These are phyloP conservation scores for Thalassophryne amazonica DNA, from an alignment of 2,797 vertebrate species.

Conservation along the genomic window DNA sequence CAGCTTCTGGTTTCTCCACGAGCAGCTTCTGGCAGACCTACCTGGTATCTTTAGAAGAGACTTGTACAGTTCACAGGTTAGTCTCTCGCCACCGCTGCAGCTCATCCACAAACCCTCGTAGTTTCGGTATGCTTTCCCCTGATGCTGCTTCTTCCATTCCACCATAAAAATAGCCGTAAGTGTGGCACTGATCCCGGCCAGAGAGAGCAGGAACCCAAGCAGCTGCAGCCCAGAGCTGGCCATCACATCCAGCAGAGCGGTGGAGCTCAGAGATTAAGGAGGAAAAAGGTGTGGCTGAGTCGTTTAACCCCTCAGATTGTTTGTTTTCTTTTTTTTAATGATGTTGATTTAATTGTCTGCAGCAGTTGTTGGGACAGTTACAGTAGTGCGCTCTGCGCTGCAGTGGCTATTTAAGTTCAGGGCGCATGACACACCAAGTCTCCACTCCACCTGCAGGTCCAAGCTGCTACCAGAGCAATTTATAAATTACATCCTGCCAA, in stretches of 20 bases:
- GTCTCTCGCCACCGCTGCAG: slow-evolving; percentile 36
- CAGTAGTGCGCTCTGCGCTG: background rate
- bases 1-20: slow-evolving; percentile 3
- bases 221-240: slow-evolving; percentile 86
- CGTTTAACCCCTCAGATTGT: background rate
- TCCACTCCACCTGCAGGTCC: slow-evolving; percentile 16
- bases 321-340: no score
- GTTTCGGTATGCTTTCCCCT: slow-evolving; percentile 14
- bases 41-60: slow-evolving; percentile 56
- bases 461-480: background rate
- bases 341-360: background rate
- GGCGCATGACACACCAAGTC: slow-evolving; percentile 30
- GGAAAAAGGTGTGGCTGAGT: background rate
- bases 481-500: no score
- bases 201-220: slow-evolving; percentile 82
- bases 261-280: background rate
- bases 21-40: slow-evolving; percentile 28
- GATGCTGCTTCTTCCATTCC: slow-evolving; percentile 58
- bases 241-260: slow-evolving; percentile 75
- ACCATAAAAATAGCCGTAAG: slow-evolving; percentile 57
- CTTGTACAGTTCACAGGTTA: slow-evolving; percentile 41
- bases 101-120: slow-evolving; percentile 66
- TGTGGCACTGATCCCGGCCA: slow-evolving; percentile 77
- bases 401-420: slow-evolving; percentile 32
- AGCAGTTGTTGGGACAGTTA: slow-evolving; percentile 11